Conservation (phyloP, 2,113 vertebrate species). For the Otis tarda region DNA sequence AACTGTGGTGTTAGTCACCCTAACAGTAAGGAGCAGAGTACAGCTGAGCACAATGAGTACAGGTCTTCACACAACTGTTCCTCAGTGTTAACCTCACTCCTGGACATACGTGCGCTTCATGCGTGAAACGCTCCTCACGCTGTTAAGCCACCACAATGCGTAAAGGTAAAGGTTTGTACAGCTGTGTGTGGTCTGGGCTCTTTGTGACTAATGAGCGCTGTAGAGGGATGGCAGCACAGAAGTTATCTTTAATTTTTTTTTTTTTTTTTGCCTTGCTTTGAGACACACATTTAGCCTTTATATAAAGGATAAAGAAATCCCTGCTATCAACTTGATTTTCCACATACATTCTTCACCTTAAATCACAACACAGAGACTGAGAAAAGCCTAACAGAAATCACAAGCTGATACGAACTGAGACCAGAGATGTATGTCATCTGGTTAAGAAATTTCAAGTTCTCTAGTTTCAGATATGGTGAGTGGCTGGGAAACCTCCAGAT, state of each 20-base stretch:
- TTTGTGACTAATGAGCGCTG: fast-evolving
- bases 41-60: not conserved
- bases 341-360: not conserved
- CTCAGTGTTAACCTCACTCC: fast-evolving
- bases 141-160: not conserved
- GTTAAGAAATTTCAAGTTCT: not conserved
- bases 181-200: not conserved
- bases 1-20: fast-evolving
- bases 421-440: not conserved
- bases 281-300: fast-evolving
- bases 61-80: not conserved
- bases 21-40: not conserved
- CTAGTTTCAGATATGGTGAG: not conserved
- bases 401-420: not conserved
- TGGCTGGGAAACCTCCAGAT: slow-evolving; percentile 39
- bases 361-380: not conserved
- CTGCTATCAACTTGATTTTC: fast-evolving
- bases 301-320: fast-evolving
- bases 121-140: fast-evolving
- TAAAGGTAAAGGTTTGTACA: fast-evolving
- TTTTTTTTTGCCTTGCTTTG: not conserved
- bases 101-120: fast-evolving
- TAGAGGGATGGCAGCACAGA: fast-evolving
- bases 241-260: fast-evolving
- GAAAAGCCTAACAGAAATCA: not conserved